Evolutionary conservation across 2,888 invertebrate genomes (phyloP).

Genomic region (Drosophila setosimentum): DNA sequence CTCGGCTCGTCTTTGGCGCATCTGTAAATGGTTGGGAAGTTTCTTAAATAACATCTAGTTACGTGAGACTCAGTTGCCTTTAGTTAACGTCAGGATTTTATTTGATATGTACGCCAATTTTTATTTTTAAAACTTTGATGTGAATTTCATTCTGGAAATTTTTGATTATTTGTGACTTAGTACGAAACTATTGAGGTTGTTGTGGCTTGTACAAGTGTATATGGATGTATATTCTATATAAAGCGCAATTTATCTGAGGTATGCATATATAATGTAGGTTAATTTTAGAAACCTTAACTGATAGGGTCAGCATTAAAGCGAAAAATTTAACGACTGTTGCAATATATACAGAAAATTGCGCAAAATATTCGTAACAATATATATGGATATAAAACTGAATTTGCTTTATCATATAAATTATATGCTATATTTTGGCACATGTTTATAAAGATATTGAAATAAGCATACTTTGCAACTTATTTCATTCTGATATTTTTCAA

Average conservation of each 20-base stretch:
- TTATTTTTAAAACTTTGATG: constrained; percentile 1
- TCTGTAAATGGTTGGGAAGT: constrained; percentile 34
- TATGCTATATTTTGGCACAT: no score
- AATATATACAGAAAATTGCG: background rate
- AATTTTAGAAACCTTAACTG: background rate
- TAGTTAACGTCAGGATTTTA: background rate
- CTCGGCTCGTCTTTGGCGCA: constrained; percentile 54
- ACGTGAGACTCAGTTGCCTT: background rate
- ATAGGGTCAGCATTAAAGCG: background rate
- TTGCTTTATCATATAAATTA: background rate
- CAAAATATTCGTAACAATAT: background rate
- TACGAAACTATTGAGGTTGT: background rate
- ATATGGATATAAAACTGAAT: background rate
- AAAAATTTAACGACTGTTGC: background rate
- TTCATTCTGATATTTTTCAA: no score
- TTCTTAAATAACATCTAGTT: constrained; percentile 3
- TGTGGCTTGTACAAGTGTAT: background rate
- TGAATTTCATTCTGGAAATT: background rate
- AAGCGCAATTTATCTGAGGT: background rate
- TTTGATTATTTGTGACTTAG: constrained; percentile 13
- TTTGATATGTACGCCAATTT: no score
- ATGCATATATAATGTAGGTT: background rate
- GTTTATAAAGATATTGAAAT: no score
- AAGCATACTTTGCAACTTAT: background rate
- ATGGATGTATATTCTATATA: background rate